These are phyloP conservation scores for Acropternis orthonyx DNA, from an alignment of 2,797 vertebrate species.

Conservation along the genomic window DNA sequence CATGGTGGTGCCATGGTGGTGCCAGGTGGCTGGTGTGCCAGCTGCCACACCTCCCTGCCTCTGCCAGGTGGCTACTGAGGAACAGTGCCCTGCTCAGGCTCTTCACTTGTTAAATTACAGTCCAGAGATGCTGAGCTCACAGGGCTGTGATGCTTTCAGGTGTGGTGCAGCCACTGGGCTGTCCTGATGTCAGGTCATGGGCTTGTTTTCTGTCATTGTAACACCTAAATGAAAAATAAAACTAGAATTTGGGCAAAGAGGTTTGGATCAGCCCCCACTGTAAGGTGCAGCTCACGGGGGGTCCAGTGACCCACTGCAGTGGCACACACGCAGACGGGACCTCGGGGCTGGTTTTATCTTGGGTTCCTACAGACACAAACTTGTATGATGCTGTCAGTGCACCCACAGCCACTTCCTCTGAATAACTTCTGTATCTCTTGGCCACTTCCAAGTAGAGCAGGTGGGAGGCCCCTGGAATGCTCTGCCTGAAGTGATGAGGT, in stretches of 20 bases:
- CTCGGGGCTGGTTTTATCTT: background rate
- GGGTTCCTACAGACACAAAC: background rate
- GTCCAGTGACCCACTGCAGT: background rate
- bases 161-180: background rate
- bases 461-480: fast-evolving
- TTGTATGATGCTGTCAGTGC: fast-evolving
- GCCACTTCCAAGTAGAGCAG: background rate
- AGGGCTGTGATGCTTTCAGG: background rate
- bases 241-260: background rate
- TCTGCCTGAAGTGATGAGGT: background rate
- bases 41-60: background rate
- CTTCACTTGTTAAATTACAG: background rate
- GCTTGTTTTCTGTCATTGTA: background rate
- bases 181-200: background rate
- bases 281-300: background rate
- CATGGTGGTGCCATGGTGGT: fast-evolving
- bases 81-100: background rate
- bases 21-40: background rate
- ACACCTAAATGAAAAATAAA: background rate
- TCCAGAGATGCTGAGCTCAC: background rate
- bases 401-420: background rate
- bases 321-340: background rate
- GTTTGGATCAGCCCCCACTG: fast-evolving
- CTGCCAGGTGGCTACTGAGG: background rate
- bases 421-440: background rate